Evolutionary conservation across 1,140 invertebrate species (phyloP).

Genomic region (Psilanteris sp.): DNA sequence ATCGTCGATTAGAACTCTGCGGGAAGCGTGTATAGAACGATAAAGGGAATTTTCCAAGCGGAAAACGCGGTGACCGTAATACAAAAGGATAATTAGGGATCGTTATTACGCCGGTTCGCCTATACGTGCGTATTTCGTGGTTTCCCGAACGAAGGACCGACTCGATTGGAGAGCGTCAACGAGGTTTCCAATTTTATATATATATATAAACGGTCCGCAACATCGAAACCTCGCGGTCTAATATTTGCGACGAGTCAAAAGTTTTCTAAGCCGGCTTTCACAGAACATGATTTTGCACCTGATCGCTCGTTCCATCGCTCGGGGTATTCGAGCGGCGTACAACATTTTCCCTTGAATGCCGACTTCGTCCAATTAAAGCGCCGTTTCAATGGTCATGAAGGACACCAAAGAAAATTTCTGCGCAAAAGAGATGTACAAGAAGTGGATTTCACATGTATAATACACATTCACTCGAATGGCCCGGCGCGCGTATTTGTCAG

Average conservation of each 20-base stretch:
- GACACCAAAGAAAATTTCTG: constrained; percentile 25
- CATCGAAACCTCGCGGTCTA: constrained; percentile 61
- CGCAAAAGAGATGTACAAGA: constrained; percentile 1
- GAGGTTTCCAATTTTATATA: constrained; percentile 68
- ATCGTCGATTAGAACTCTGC: constrained; percentile 57
- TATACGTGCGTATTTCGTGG: constrained; percentile 45
- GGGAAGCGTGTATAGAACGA: constrained; percentile 38
- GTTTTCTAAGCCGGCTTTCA: constrained; percentile 57
- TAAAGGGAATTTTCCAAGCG: constrained; percentile 54
- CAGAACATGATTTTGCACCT: constrained; percentile 9
- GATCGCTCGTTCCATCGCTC: constrained; percentile 19
- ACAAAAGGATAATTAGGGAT: constrained; percentile 58
- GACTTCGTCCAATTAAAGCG: constrained; percentile 70
- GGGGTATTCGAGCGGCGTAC: constrained; percentile 58
- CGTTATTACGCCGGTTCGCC: constrained; percentile 47
- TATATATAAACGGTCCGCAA: constrained; percentile 72
- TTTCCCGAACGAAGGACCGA: constrained; percentile 26
- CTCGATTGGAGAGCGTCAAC: constrained; percentile 33
- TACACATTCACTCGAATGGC: not conserved
- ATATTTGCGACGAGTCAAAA: constrained; percentile 62
- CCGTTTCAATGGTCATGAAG: constrained; percentile 41
- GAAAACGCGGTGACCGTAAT: constrained; percentile 57
- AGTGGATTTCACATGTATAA: not conserved
- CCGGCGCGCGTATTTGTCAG: not conserved
- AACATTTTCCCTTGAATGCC: constrained; percentile 67